Evolutionary conservation across 2,888 invertebrate species (phyloP), one percentile per base, ranked within the genome.

Genomic region (Synergus gifuensis): DNA sequence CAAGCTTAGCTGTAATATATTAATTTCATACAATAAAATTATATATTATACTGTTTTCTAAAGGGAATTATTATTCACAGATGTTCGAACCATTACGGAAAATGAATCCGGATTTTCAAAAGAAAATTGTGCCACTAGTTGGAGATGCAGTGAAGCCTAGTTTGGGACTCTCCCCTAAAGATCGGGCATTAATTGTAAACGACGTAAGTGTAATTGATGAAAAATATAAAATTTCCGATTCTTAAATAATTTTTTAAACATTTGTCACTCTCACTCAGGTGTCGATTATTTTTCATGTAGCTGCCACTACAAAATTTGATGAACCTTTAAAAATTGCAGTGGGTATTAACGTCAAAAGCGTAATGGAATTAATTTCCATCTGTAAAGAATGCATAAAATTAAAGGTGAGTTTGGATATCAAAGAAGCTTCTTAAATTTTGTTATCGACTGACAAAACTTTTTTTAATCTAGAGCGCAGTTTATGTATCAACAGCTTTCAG

Each of bases 401-500:
- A 40, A 82, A 83, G 82, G 85, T 84, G 63, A 76, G n/a, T 54
- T 54, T n/a, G 3, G 28, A 3, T 28, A 28, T 28, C 3, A 28
- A 28, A 28, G 3, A 3, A 3, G 28, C 28, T 28, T 3, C 28
- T 28, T 28, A 28, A 28, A 28, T 28, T 28, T 28, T 2, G 2
- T 3, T 28, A 28, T 28, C 3, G 28, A 28, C 28, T 3, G 28
- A 3, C 7, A 54, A n/a, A n/a, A 7, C 8, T n/a, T 54, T 8
- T 54, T 54, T 54, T 76, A 80, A 76, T 77, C 18, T 92, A 95
- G 95, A 94, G 94, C 0, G 88, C 95, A 40, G 94, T 97, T 86
- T 96, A 97, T 91, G 95, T 97, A 60, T 97, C 96, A 2, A 97
- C 97, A 0, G 97, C 97, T 0, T 97, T 96, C 89, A 95, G 96